Base-by-base conservation (phyloP, 2,113 vertebrate genomes). In the Harpagus bidentatus region DNA sequence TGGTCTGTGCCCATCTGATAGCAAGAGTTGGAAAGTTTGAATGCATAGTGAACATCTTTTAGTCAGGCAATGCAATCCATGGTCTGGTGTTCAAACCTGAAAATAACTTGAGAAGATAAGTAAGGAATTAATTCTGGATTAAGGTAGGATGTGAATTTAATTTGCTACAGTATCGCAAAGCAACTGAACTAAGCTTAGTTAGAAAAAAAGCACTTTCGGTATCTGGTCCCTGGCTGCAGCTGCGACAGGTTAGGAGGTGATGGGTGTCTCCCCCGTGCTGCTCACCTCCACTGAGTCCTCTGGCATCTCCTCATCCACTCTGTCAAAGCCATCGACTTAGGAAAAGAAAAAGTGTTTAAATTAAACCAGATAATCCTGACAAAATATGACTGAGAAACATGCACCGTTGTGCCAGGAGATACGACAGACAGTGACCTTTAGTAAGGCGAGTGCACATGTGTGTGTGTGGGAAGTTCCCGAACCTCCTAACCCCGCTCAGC, bases 181-280 rank as follows among this genome's bases (percentile, higher is more conserved):
- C 58, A 77, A 52, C 29, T 9, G 52, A 84, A 28, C 40, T 42
- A 71, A 83, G 52, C 26, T 52, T 28, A 55, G 36, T 10, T 61
- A 67, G 28, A 34, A 45, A 42, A 50, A n/a, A 62, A 34, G 3
- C 7, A 21, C 38, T 71, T 56, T 36, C 38, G n/a, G 31, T 38
- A 63, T 7, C 34, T 53, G 48, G 31, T 47, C 34, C 29, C 23
- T 40, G 42, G 38, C 42, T 84, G 73, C 74, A 78, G 31, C 70
- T 72, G 31, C 26, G 25, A 59, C 7, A 40, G 56, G 25, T 66
- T n/a, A 25, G 55, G 86, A 84, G 34, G 36, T 59, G 42, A 34
- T 5, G 20, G 16, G 17, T 42, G 32, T 7, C 50, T 72, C 21
- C n/a, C 12, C 3, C 1, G 0, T 7, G 11, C 15, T 36, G 16